Evolutionary conservation across 2,888 invertebrate species (phyloP).

Genomic region (Schizotus pectinicornis): DNA sequence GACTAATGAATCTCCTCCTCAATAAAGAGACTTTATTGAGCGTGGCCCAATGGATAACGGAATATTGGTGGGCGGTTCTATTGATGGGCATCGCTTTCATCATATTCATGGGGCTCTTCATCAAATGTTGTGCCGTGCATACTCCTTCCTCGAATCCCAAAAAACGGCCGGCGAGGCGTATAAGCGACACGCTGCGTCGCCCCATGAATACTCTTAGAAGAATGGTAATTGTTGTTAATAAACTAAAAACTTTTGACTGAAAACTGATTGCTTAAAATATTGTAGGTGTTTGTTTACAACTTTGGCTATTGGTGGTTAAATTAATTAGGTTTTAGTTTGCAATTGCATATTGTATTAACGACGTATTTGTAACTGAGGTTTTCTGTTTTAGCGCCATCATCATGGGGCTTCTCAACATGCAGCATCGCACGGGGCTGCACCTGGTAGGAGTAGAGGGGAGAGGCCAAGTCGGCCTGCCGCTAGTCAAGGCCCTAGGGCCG

Average conservation of each 20-base stretch:
- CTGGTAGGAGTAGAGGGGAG: constrained; percentile 52
- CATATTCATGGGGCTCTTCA: constrained; percentile 96
- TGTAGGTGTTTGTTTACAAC: no score
- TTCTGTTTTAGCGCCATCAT: constrained; percentile 56
- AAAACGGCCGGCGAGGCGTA: constrained; percentile 90
- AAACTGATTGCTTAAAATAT: not conserved
- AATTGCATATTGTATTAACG: constrained; percentile 2
- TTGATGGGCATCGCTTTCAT: constrained; percentile 90
- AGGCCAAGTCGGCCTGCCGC: constrained; percentile 56
- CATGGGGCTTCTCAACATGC: constrained; percentile 51
- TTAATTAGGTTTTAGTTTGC: not conserved
- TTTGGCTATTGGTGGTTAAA: no score
- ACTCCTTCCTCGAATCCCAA: constrained; percentile 99
- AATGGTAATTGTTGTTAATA: constrained; percentile 75
- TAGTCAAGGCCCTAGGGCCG: constrained; percentile 67
- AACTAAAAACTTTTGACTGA: constrained; percentile 1
- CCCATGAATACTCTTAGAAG: constrained; percentile 90
- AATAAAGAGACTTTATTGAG: constrained; percentile 87
- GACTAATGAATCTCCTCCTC: constrained; percentile 93
- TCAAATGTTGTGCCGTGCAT: constrained; percentile 99
- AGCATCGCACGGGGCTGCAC: constrained; percentile 37
- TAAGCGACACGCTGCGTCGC: constrained; percentile 88
- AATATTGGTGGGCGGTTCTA: constrained; percentile 95
- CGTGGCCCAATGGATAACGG: constrained; percentile 93
- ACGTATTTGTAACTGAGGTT: not conserved